phyloP scores from a whole-genome alignment of 2,797 vertebrate species.

The Diplodus puntazzo region DNA sequence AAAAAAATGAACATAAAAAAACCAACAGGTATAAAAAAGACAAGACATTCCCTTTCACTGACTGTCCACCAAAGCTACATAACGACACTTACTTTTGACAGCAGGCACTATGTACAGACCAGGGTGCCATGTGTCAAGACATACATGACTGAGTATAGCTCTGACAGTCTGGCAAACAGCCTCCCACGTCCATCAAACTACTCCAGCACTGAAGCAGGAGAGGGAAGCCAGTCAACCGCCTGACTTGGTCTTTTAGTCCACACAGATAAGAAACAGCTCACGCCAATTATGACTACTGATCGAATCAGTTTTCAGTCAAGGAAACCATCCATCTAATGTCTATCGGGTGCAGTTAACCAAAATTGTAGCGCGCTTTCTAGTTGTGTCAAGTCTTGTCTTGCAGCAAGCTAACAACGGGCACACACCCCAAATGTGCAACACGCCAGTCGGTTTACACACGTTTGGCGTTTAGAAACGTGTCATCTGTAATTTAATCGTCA shows the following conservation, averaged over 20 bases:
- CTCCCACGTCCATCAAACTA: constrained; percentile 83
- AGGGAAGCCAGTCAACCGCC: constrained; percentile 26
- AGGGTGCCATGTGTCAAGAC: constrained; percentile 78
- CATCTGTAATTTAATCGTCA: constrained; percentile 31
- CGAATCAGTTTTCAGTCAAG: constrained; percentile 3
- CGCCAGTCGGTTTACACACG: constrained; percentile 5
- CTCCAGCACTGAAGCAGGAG: constrained; percentile 35
- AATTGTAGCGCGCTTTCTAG: constrained; percentile 41
- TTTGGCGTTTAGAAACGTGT: constrained; percentile 20
- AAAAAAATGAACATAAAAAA: constrained; percentile 65
- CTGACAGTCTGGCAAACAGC: constrained; percentile 73
- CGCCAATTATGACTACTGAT: neutral
- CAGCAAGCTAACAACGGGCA: constrained; percentile 42
- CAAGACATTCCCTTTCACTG: constrained; percentile 67
- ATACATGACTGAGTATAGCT: constrained; percentile 80
- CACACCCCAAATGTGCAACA: constrained; percentile 32
- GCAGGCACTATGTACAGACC: constrained; percentile 79
- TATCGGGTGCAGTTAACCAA: neutral
- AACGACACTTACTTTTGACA: constrained; percentile 72
- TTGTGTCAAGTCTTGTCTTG: constrained; percentile 32
- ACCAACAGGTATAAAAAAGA: constrained; percentile 65
- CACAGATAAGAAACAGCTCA: constrained; percentile 19
- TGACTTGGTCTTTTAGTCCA: constrained; percentile 23
- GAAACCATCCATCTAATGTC: neutral
- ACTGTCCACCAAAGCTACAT: constrained; percentile 78